phyloP scores from a whole-genome alignment of 2,888 invertebrate species.

The Hesperia comma region DNA sequence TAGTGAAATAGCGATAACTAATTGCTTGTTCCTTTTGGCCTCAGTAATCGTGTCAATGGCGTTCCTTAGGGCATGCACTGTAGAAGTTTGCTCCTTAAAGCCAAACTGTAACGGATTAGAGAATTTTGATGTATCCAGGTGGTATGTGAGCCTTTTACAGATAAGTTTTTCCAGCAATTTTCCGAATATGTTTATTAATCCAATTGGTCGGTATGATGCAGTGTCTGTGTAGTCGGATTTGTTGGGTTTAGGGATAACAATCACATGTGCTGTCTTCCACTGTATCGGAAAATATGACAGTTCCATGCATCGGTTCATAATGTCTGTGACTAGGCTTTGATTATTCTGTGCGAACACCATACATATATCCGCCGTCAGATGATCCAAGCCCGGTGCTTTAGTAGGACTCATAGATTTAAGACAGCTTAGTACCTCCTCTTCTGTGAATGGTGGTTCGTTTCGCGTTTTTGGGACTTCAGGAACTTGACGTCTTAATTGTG shows the following conservation, averaged over 20 bases:
- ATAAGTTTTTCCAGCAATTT: conserved; percentile 1
- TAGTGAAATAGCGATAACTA: neutral
- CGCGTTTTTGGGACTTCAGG: neutral
- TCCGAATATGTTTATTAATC: neutral
- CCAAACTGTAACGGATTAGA: neutral
- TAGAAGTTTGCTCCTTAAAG: neutral
- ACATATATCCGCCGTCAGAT: conserved; percentile 7
- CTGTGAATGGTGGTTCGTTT: neutral
- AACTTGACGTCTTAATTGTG: conserved; percentile 34
- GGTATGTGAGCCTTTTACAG: neutral
- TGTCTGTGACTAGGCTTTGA: neutral
- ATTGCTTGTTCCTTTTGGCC: neutral
- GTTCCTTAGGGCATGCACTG: conserved; percentile 21
- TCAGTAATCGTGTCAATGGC: neutral
- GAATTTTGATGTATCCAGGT: neutral
- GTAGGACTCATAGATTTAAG: conserved; percentile 38
- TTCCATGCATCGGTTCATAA: neutral
- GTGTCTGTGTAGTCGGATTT: neutral
- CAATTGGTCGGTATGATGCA: neutral
- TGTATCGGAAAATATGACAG: neutral
- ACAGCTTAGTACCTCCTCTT: conserved; percentile 3
- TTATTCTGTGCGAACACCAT: neutral
- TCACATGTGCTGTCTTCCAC: neutral
- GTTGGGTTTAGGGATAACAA: neutral
- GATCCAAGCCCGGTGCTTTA: conserved; percentile 29